These are phyloP conservation scores for Patella depressa DNA, from an alignment of 2,888 invertebrate genomes.

Conservation along the genomic window DNA sequence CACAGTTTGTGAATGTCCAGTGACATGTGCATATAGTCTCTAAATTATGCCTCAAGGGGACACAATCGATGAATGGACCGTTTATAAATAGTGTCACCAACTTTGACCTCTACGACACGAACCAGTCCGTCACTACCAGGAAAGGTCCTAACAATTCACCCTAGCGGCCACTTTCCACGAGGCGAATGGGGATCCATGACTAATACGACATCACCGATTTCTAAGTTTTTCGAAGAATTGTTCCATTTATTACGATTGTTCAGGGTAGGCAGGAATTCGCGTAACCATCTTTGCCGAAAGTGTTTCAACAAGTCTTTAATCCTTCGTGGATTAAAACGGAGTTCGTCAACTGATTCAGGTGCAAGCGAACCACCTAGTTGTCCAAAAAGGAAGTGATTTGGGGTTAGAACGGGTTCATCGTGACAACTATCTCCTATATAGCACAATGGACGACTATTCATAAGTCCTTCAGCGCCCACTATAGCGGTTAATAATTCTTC, in stretches of 20 bases:
- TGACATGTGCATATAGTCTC: no score
- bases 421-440: slow-evolving; percentile 7
- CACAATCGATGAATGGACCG: slow-evolving; percentile 4
- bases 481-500: no score
- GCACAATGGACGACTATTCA: not conserved
- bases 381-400: not conserved
- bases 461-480: not conserved
- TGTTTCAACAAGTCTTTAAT: not conserved
- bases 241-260: slow-evolving; percentile 8
- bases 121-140: slow-evolving; percentile 10
- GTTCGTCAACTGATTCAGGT: not conserved
- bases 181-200: slow-evolving; percentile 11
- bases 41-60: slow-evolving; percentile 1
- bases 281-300: slow-evolving; percentile 2
- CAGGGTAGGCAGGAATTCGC: slow-evolving; percentile 13
- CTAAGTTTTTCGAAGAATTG: not conserved
- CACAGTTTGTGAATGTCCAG: no score
- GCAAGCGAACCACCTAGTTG: slow-evolving; percentile 2
- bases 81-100: not conserved
- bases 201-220: not conserved
- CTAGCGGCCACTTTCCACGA: slow-evolving; percentile 6
- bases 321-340: not conserved
- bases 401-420: slow-evolving; percentile 2
- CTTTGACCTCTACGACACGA: slow-evolving; percentile 6
- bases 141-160: slow-evolving; percentile 3